These are phyloP conservation scores for Barnardius zonarius DNA, from an alignment of 2,113 vertebrate species.

Conservation along the genomic window DNA sequence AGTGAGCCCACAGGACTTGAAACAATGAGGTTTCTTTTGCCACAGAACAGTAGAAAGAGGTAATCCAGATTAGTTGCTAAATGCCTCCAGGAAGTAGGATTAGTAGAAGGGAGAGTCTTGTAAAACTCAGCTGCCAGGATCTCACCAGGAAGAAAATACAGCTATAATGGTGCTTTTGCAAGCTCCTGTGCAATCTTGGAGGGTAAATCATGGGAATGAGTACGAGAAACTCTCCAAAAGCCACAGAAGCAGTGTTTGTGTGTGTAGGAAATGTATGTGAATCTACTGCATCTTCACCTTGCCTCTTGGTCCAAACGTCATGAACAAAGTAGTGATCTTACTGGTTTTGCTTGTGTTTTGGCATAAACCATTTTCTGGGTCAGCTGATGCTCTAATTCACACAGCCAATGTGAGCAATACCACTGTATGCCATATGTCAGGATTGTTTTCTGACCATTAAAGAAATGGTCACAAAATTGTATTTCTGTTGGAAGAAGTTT, in stretches of 20 bases:
- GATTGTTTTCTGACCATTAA: not conserved
- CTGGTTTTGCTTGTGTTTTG: not conserved
- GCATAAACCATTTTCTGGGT: not conserved
- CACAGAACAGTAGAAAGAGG: not conserved
- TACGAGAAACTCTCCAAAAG: not conserved
- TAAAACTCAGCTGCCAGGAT: not conserved
- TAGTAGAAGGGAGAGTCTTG: not conserved
- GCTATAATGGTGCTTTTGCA: not conserved
- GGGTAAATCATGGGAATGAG: not conserved
- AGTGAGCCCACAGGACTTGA: slow-evolving; percentile 9
- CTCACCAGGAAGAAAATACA: not conserved
- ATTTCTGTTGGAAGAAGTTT: not conserved
- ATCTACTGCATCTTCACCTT: not conserved
- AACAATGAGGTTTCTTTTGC: not conserved
- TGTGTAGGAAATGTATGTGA: not conserved
- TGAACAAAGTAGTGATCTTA: not conserved
- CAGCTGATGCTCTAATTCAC: not conserved
- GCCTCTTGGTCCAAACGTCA: not conserved
- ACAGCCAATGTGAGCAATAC: not conserved
- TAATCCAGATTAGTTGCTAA: slow-evolving; percentile 34
- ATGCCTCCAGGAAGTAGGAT: slow-evolving; percentile 12
- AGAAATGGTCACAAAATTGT: not conserved
- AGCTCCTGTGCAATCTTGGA: not conserved
- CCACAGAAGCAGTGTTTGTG: not conserved
- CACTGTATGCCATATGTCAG: not conserved